Percentiles rank a stretch among this genome's conserved stretches.
Evolutionary conservation across 2,888 invertebrate genomes (phyloP).

Genomic region (Laothoe populi): DNA sequence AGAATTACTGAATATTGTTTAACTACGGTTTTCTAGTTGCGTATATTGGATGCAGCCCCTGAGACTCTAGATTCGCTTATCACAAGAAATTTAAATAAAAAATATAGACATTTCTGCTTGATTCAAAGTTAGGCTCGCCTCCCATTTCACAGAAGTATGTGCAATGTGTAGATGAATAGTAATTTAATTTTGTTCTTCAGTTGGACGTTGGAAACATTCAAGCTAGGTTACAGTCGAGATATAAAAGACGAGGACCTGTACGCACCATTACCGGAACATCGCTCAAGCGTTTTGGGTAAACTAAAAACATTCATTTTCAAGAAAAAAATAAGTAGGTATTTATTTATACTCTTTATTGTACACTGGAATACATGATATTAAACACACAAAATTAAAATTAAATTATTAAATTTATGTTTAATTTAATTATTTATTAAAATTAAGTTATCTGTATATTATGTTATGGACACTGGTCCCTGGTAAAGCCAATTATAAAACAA

Average conservation of each 20-base stretch:
- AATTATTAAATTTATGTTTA: no score
- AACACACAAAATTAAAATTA: no score
- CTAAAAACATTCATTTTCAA: neutral
- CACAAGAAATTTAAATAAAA: neutral
- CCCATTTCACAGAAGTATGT: neutral
- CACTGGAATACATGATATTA: no score
- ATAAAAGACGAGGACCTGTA: constrained; percentile 88
- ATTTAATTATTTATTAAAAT: no score
- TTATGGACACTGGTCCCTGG: no score
- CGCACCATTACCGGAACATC: constrained; percentile 88
- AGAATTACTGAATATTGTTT: no score
- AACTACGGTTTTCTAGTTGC: no score
- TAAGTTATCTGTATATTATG: no score
- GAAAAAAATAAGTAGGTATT: constrained; percentile 1
- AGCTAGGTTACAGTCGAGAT: constrained; percentile 87
- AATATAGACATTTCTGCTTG: neutral
- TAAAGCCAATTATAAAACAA: no score
- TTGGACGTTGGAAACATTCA: constrained; percentile 89
- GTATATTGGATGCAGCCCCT: no score
- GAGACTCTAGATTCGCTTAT: neutral
- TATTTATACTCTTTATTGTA: neutral
- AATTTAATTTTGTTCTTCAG: constrained; percentile 64
- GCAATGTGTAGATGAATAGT: neutral
- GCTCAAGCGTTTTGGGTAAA: constrained; percentile 81
- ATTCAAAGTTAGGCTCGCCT: neutral